Conservation (phyloP, 2,113 vertebrate genomes). For the Nothobranchius kuhntae region DNA sequence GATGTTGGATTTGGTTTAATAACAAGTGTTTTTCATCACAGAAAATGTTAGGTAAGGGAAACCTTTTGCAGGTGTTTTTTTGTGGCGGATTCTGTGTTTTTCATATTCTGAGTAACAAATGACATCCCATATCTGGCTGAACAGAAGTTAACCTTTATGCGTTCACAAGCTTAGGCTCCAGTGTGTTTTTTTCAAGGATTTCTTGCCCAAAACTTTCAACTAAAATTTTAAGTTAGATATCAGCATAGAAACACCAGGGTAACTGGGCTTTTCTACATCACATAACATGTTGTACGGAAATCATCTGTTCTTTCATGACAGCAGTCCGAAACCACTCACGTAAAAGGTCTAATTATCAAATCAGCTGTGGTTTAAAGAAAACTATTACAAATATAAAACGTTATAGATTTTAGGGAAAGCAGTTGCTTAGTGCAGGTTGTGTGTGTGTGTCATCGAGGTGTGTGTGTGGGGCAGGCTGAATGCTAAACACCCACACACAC, state of each 20-base stretch:
- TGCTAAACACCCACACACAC: slow-evolving; percentile 63
- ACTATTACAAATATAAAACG: background rate
- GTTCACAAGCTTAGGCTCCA: background rate
- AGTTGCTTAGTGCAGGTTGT: slow-evolving; percentile 35
- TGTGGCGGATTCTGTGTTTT: slow-evolving; percentile 7
- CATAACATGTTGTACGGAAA: slow-evolving; percentile 46
- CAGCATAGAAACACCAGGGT: background rate
- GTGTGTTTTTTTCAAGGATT: too few relatives aligned
- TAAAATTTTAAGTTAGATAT: background rate
- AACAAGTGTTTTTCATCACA: slow-evolving; percentile 10
- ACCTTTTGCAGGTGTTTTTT: slow-evolving; percentile 4
- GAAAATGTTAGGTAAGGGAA: background rate
- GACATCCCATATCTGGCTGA: slow-evolving; percentile 2
- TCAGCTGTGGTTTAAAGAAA: background rate
- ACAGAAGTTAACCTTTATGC: background rate
- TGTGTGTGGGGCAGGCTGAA: slow-evolving; percentile 58
- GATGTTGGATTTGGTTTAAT: slow-evolving; percentile 17
- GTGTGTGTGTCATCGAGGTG: background rate
- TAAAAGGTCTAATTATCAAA: background rate
- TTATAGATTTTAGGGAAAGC: background rate
- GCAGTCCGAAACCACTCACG: slow-evolving; percentile 2
- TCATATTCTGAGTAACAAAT: background rate
- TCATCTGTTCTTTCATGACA: slow-evolving; percentile 14
- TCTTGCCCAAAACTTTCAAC: background rate
- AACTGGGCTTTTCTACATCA: background rate